Base-by-base conservation (phyloP, 2,113 vertebrate genomes). In the Aegypius monachus region DNA sequence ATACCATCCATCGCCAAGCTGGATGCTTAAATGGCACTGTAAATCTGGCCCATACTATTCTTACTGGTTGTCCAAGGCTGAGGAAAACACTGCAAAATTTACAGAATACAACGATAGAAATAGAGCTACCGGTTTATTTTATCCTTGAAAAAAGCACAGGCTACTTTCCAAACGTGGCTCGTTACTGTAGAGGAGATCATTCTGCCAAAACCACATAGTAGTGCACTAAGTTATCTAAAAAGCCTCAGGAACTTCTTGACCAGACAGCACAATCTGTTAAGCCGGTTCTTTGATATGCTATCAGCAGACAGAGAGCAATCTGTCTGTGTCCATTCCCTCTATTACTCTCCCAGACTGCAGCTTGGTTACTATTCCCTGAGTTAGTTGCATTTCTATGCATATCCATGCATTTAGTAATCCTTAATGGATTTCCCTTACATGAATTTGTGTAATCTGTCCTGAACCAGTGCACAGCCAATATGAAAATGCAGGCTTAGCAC, bases 241-340 rank as follows among this genome's bases (percentile, higher is more conserved):
- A 92, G 67, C 93, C 74, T 56, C 59, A 50, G 88, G 91, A 95
- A 67, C 48, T 77, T 32, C 48, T 86, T 88, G 55, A 84, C 81
- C 83, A 91, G 93, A 55, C 72, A 96, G 72, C 91, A 16, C 80
- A 86, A 74, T 89, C 86, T 86, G 80, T 83, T 94, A 81, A 88
- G 17, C 25, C 59, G 6, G 15, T 62, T 86, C 80, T 86, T 66
- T 66, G 75, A 45, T 81, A 13, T 8, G 53, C 47, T 73, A 2
- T 62, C 88, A 81, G 83, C 32, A 95, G 82, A 58, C 67, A 70
- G 58, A 42, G 67, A 65, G 56, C 82, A 62, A 50, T 81, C 75
- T 17, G 18, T 52, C 59, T 9, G 38, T 32, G 86, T 20, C 77
- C 45, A 6, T 20, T 62, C 43, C 66, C 40, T 70, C 75, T 25